phyloP scores from a whole-genome alignment of 2,797 vertebrate genomes.

The Microctenopoma steveboyesi region DNA sequence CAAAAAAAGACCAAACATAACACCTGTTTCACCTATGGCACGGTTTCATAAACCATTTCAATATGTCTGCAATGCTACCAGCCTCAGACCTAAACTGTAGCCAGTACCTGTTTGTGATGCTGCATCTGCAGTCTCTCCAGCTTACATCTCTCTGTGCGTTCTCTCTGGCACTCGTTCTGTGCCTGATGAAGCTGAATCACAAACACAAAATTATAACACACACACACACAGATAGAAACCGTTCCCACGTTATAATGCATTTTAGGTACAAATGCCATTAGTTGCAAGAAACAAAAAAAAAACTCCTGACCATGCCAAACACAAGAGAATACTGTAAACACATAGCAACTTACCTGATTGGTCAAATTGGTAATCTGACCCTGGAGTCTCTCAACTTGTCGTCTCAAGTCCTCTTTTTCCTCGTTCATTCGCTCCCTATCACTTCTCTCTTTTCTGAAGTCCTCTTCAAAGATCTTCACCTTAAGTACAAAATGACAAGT shows the following conservation, averaged over 20 bases:
- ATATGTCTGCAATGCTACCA: background rate
- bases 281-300: background rate
- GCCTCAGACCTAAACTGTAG: conserved; percentile 21
- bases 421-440: conserved; percentile 98
- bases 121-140: conserved; percentile 92
- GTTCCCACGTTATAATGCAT: background rate
- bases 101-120: conserved; percentile 94
- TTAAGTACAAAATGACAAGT: conserved; percentile 55
- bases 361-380: conserved; percentile 91
- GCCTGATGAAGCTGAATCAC: conserved; percentile 86
- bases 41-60: conserved; percentile 6
- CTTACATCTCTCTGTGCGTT: conserved; percentile 92
- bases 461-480: conserved; percentile 99
- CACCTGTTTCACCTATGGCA: conserved; percentile 15
- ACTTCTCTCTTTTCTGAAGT: conserved; percentile 95
- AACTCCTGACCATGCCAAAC: background rate
- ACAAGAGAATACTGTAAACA: background rate
- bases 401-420: conserved; percentile 95
- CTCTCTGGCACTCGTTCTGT: conserved; percentile 91
- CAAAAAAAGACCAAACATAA: conserved; percentile 10
- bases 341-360: conserved; percentile 84
- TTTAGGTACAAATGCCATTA: background rate
- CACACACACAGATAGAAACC: background rate
- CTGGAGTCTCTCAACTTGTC: conserved; percentile 93
- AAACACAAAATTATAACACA: conserved; percentile 18